These are phyloP conservation scores for Leucoma salicis DNA, from an alignment of 2,888 invertebrate genomes.

Conservation along the genomic window DNA sequence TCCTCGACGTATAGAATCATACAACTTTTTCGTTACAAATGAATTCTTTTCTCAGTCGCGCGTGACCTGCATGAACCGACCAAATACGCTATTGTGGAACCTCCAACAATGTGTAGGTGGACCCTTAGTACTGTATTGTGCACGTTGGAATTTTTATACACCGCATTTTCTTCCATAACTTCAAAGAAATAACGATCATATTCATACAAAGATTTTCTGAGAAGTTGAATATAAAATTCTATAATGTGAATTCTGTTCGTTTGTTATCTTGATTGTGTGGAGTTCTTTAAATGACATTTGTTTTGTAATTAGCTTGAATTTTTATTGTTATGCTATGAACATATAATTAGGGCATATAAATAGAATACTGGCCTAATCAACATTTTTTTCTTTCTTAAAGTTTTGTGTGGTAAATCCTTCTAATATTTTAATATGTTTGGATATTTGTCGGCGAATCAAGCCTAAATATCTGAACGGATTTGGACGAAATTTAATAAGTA, in stretches of 20 bases:
- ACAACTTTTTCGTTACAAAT: slow-evolving; percentile 57
- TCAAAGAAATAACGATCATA: slow-evolving; percentile 7
- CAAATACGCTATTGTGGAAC: slow-evolving; percentile 36
- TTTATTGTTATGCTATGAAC: too few relatives aligned
- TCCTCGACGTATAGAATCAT: slow-evolving; percentile 23
- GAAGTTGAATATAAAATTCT: slow-evolving; percentile 17
- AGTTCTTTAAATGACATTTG: slow-evolving; percentile 10
- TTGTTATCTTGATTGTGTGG: slow-evolving; percentile 24
- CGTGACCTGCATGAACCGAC: slow-evolving; percentile 50
- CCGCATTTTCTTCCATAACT: slow-evolving; percentile 12
- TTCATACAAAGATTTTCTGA: background rate
- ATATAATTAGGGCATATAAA: too few relatives aligned
- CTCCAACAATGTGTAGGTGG: slow-evolving; percentile 33
- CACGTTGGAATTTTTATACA: slow-evolving; percentile 8
- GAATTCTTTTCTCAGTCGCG: slow-evolving; percentile 51
- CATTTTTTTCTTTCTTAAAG: too few relatives aligned
- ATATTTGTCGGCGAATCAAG: too few relatives aligned
- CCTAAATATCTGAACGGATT: too few relatives aligned
- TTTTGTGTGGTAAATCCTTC: too few relatives aligned
- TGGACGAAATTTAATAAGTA: too few relatives aligned
- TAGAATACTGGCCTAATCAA: too few relatives aligned
- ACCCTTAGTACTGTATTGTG: slow-evolving; percentile 33
- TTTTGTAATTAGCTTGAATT: slow-evolving; percentile 2
- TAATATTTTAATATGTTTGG: too few relatives aligned
- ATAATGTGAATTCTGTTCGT: slow-evolving; percentile 21